Percentiles rank a stretch among this genome's conserved stretches.
phyloP scores from a whole-genome alignment of 2,113 vertebrate species.

The Amblyopsis rosae region DNA sequence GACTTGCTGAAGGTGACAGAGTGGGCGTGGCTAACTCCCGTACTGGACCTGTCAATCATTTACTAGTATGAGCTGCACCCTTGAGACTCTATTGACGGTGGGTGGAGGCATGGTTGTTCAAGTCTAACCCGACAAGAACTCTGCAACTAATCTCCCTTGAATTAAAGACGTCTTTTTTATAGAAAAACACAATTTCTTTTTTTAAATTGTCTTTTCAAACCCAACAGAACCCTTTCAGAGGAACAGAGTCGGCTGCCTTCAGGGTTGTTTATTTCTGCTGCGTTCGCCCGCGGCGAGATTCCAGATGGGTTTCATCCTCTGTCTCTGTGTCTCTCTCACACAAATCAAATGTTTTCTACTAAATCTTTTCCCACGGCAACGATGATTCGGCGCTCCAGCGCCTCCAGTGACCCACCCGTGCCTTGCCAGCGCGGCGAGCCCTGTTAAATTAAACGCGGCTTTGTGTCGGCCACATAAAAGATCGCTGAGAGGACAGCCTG shows the following conservation, averaged over 20 bases:
- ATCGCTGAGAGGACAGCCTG: slow-evolving; percentile 27
- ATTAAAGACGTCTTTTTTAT: background rate
- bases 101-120: too few species aligned
- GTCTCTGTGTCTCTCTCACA: slow-evolving; percentile 41
- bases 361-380: slow-evolving; percentile 56
- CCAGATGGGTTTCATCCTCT: slow-evolving; percentile 57
- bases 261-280: slow-evolving; percentile 66
- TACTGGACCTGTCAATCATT: too few species aligned
- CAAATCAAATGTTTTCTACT: slow-evolving; percentile 46
- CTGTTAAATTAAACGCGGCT: slow-evolving; percentile 46
- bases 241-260: slow-evolving; percentile 52
- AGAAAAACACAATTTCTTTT: background rate
- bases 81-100: too few species aligned
- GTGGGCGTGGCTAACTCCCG: too few species aligned
- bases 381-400: slow-evolving; percentile 23
- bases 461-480: slow-evolving; percentile 34
- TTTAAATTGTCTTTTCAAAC: too few species aligned
- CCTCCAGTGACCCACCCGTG: slow-evolving; percentile 30
- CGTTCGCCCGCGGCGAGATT: slow-evolving; percentile 58
- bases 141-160: background rate
- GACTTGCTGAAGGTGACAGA: too few species aligned
- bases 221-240: background rate
- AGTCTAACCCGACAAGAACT: too few species aligned
- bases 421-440: slow-evolving; percentile 25
- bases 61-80: too few species aligned